These are phyloP conservation scores for Columba guinea DNA, from an alignment of 2,797 vertebrate species.

Conservation along the genomic window DNA sequence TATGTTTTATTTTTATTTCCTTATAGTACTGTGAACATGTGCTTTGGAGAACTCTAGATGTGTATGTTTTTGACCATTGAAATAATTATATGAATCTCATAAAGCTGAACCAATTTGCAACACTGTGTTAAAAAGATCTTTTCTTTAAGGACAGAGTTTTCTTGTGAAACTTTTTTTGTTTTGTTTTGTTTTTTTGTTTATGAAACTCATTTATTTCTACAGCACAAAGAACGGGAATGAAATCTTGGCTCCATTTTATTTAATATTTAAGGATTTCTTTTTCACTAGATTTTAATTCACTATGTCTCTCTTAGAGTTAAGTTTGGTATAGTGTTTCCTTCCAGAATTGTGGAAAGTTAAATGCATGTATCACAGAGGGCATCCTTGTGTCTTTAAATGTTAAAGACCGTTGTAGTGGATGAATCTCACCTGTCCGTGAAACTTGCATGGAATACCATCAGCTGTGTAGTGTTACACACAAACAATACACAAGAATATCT, in stretches of 20 bases:
- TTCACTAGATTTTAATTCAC: neutral
- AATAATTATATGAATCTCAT: neutral
- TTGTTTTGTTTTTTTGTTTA: neutral
- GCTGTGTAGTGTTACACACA: neutral
- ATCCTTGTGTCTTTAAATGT: neutral
- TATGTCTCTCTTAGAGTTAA: neutral
- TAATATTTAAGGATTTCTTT: neutral
- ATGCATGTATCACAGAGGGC: neutral
- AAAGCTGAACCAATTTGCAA: neutral
- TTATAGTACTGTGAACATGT: neutral
- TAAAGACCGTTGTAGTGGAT: neutral
- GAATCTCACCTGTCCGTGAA: neutral
- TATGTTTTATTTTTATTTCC: neutral
- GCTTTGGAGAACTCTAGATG: neutral
- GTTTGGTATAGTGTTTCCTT: neutral
- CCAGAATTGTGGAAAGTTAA: neutral
- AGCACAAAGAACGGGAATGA: neutral
- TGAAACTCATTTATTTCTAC: neutral
- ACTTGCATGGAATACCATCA: neutral
- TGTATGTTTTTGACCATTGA: neutral
- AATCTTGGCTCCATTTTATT: neutral
- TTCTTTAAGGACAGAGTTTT: neutral
- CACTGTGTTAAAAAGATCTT: neutral
- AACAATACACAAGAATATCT: neutral
- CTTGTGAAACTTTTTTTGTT: neutral